Evolutionary conservation across 2,888 invertebrate species (phyloP), one percentile per base, ranked within the genome.

Genomic region (Lydus trimaculatus): DNA sequence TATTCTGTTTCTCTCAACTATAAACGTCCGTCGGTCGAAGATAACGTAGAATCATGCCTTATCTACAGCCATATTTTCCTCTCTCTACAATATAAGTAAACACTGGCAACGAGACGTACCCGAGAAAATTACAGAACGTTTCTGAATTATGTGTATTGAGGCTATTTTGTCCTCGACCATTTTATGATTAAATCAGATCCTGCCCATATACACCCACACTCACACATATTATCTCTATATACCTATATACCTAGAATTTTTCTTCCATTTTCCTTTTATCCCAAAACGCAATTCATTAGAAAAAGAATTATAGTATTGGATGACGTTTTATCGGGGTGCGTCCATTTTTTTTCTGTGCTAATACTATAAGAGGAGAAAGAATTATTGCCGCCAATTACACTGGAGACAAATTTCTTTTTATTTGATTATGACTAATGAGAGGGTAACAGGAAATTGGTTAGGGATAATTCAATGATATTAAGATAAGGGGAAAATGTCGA

Each of bases 31-130:
- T 71, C 75, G 75, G 63, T 70, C 73, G 78, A 75, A 74, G 80
- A 81, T 80, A 80, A 81, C 78, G 77, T 74, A 62, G 72, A 75
- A 83, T 81, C 84, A 84, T 84, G 84, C 84, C 84, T 84, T 84
- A 84, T 84, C 84, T 77, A 80, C 79, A 76, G 78, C 81, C 78
- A 84, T 83, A 83, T 83, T 83, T 83, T 81, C 81, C 78, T 48
- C 48, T 48, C 20, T 48, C 48, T 20, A 48, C 48, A 20, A 48
- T 20, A 20, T 48, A 20, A 48, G 48, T 48, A 48, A 48, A 48
- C 48, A 48, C 11, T 11, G 48, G 65, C 74, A 73, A 72, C 73
- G 69, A 74, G 70, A 76, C 78, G 78, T 76, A 75, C 77, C 79
- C 78, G 78, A 79, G 81, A 79, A 80, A 80, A 80, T 80, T 81